Conservation (phyloP, 2,797 vertebrate species). For the Anguilla pacifica region DNA sequence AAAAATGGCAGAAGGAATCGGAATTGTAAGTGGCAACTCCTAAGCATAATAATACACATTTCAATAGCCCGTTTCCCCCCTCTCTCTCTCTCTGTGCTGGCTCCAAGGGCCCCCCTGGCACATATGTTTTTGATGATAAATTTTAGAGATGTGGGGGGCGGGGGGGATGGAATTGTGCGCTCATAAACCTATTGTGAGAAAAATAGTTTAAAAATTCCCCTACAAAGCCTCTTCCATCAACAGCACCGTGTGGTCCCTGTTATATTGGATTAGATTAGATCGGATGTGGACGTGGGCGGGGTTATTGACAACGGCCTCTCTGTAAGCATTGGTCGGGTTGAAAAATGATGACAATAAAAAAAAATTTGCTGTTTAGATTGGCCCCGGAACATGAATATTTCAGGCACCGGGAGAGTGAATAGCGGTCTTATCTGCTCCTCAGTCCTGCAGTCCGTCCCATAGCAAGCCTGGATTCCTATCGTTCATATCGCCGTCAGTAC, state of each 20-base stretch:
- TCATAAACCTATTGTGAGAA: slow-evolving; percentile 18
- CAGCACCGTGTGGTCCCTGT: not conserved
- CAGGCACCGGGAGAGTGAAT: not conserved
- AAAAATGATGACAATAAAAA: slow-evolving; percentile 20
- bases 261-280: slow-evolving; percentile 23
- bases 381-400: slow-evolving; percentile 16
- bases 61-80: slow-evolving; percentile 37
- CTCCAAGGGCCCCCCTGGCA: slow-evolving; percentile 25
- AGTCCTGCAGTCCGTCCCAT: not conserved
- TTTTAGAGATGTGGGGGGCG: not conserved
- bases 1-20: slow-evolving; percentile 6
- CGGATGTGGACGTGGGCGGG: slow-evolving; percentile 17
- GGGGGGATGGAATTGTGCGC: slow-evolving; percentile 4
- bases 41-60: slow-evolving; percentile 38
- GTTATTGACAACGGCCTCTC: slow-evolving; percentile 17
- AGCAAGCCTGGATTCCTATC: not conserved
- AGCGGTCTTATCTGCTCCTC: not conserved
- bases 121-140: slow-evolving; percentile 35
- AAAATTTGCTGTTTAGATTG: not conserved
- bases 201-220: not conserved
- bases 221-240: not conserved
- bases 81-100: not conserved
- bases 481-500: not conserved
- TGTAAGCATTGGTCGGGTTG: slow-evolving; percentile 10
- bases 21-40: not conserved